A percentile compares a stretch with the other conserved stretches of the same genome.
Conservation (phyloP, 2,113 vertebrate species). For the Gila orcuttii region DNA sequence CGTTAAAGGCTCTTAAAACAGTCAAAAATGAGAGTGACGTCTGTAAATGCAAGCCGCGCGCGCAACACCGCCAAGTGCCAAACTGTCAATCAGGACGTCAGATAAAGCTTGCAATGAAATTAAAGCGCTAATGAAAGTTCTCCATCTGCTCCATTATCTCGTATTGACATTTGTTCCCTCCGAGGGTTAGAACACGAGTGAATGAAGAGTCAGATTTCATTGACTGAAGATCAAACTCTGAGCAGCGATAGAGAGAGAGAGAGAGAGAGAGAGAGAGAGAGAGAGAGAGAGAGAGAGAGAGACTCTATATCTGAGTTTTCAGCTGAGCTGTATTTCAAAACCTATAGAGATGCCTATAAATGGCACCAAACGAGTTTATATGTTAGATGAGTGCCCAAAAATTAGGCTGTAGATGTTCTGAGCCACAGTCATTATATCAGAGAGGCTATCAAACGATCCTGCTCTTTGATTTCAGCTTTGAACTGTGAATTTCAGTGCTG, state of each 20-base stretch:
- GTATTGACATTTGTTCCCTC: slow-evolving; percentile 27
- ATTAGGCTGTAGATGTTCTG: not conserved
- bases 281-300: not conserved
- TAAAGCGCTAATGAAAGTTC: slow-evolving; percentile 15
- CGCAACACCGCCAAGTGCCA: not conserved
- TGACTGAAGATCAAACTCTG: slow-evolving; percentile 33
- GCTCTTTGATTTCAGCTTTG: not conserved
- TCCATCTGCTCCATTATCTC: slow-evolving; percentile 12
- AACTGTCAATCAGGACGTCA: slow-evolving; percentile 6
- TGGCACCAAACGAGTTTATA: not conserved
- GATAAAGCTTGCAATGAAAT: slow-evolving; percentile 27
- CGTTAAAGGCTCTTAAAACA: not conserved
- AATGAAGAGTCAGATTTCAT: slow-evolving; percentile 41
- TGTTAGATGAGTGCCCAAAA: not conserved
- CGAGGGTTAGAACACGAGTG: not conserved
- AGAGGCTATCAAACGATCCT: not conserved
- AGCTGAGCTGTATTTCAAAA: not conserved
- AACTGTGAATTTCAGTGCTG: not conserved
- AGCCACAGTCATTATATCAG: not conserved
- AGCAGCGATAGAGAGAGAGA: not conserved
- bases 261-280: not conserved
- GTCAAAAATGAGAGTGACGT: not conserved
- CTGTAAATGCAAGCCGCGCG: not conserved
- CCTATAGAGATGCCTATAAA: not conserved
- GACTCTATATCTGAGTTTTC: no score